phyloP scores from a whole-genome alignment of 2,797 vertebrate species.

The Passerculus sandwichensis region DNA sequence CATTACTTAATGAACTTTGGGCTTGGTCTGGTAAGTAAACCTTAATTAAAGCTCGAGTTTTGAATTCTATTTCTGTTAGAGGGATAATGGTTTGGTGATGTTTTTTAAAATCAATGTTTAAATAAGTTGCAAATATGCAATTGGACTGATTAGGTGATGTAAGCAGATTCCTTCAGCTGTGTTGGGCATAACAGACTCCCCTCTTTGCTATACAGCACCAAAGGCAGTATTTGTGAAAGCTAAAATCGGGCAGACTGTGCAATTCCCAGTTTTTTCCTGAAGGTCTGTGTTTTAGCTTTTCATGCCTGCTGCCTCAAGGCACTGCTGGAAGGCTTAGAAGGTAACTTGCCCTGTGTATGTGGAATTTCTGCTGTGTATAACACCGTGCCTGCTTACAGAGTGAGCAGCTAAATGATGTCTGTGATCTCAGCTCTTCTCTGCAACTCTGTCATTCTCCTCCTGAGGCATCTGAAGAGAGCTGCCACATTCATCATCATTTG shows the following conservation, averaged over 20 bases:
- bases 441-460: neutral
- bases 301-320: neutral
- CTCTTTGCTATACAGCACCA: neutral
- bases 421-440: neutral
- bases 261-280: neutral
- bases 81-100: neutral
- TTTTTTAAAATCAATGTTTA: neutral
- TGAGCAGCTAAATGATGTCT: neutral
- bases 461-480: neutral
- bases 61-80: neutral
- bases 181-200: neutral
- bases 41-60: neutral
- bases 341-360: neutral
- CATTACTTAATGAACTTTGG: neutral
- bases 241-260: neutral
- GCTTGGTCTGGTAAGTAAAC: constrained; percentile 48
- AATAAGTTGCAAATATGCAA: neutral
- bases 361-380: neutral
- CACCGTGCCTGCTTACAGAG: neutral
- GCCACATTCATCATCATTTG: neutral
- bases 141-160: neutral
- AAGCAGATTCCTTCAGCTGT: neutral
- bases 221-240: neutral
- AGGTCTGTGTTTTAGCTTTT: neutral
- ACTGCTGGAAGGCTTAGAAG: neutral